These are phyloP conservation scores for Syngnathus acus DNA, from an alignment of 2,797 vertebrate genomes.

Conservation along the genomic window DNA sequence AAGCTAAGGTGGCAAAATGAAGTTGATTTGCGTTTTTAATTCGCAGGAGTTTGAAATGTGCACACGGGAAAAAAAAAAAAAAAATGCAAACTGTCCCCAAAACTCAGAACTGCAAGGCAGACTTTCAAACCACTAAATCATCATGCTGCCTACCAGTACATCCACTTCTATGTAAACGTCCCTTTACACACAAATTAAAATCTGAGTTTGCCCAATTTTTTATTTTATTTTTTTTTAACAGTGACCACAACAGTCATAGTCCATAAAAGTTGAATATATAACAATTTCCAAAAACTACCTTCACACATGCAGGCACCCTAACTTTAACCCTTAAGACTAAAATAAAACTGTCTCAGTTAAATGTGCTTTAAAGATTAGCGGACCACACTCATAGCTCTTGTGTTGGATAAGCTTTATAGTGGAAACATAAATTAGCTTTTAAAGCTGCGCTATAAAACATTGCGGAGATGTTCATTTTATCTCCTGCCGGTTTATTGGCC, in stretches of 20 bases:
- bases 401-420: constrained; percentile 38
- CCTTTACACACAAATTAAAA: neutral
- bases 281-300: neutral
- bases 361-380: constrained; percentile 33
- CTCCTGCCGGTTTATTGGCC: constrained; percentile 31
- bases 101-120: neutral
- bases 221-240: neutral
- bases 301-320: constrained; percentile 1
- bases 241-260: neutral
- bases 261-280: neutral
- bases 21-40: neutral
- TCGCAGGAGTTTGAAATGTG: neutral
- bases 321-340: neutral
- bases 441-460: constrained; percentile 42
- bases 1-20: neutral
- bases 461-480: constrained; percentile 15
- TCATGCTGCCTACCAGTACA: neutral
- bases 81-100: no score
- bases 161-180: neutral
- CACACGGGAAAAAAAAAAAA: neutral
- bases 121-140: neutral
- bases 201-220: neutral
- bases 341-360: constrained; percentile 28
- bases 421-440: constrained; percentile 44
- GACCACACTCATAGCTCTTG: constrained; percentile 49